phyloP scores from a whole-genome alignment of 2,797 vertebrate species.

The Lacerta bilineata region DNA sequence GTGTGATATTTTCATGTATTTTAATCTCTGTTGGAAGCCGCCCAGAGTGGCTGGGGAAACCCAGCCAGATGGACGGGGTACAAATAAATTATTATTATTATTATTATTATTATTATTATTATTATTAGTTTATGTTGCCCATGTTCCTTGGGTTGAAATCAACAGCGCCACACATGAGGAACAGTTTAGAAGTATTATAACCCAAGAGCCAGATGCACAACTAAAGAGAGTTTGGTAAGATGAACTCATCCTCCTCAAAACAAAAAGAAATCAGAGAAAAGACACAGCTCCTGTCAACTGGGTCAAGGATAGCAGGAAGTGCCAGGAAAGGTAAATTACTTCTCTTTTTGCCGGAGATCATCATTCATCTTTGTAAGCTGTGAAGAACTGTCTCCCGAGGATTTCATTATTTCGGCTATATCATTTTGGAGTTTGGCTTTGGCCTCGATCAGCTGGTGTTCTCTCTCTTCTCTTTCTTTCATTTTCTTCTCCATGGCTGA shows the following conservation, averaged over 20 bases:
- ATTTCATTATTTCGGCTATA: slow-evolving; percentile 93
- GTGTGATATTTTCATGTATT: too few relatives aligned
- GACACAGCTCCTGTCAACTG: not conserved
- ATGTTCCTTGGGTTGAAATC: not conserved
- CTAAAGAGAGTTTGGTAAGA: not conserved
- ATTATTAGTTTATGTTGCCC: not conserved
- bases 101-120: too few relatives aligned
- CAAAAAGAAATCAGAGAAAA: not conserved
- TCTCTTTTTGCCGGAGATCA: slow-evolving; percentile 90
- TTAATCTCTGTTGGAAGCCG: too few relatives aligned
- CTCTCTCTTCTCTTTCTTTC: slow-evolving; percentile 87
- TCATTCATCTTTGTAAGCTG: slow-evolving; percentile 94
- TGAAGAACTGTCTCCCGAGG: slow-evolving; percentile 93
- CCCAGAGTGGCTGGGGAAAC: too few relatives aligned
- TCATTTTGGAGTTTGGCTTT: slow-evolving; percentile 93
- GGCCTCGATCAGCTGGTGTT: slow-evolving; percentile 86
- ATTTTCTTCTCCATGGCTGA: slow-evolving; percentile 89
- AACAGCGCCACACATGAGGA: not conserved
- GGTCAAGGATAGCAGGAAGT: not conserved
- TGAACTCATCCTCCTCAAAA: not conserved
- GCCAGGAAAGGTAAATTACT: slow-evolving; percentile 74
- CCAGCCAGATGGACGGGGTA: too few relatives aligned
- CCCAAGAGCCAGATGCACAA: not conserved
- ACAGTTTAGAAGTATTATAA: not conserved
- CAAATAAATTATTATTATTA: too few relatives aligned